Evolutionary conservation across 1,140 invertebrate genomes (phyloP).

Genomic region (Ganaspis sp.): DNA sequence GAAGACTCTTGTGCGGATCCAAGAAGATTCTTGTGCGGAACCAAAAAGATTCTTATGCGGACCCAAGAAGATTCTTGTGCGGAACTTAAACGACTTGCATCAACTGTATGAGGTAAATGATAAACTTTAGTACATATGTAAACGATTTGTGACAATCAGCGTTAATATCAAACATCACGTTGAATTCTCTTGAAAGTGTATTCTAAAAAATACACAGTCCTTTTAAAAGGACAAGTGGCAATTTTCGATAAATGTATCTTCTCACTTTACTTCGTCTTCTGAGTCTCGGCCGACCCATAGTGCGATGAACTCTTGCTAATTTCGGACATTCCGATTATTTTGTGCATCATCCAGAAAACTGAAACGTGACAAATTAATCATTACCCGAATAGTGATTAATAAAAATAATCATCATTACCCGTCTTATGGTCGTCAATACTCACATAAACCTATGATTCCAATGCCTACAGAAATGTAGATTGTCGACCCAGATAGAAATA

Average conservation of each 20-base stretch:
- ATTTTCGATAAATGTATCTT: slow-evolving; percentile 32
- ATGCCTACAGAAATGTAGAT: slow-evolving; percentile 83
- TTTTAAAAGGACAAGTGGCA: neutral
- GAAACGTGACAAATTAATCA: slow-evolving; percentile 69
- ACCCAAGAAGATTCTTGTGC: no score
- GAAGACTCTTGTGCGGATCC: no score
- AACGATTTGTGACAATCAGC: slow-evolving; percentile 42
- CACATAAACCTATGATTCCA: slow-evolving; percentile 83
- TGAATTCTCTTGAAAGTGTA: neutral
- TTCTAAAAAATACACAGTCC: neutral
- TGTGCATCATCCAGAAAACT: slow-evolving; percentile 87
- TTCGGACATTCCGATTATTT: slow-evolving; percentile 89
- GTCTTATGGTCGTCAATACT: no score
- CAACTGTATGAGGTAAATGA: neutral
- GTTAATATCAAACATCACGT: slow-evolving; percentile 20
- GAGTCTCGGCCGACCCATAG: slow-evolving; percentile 79
- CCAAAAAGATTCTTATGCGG: no score
- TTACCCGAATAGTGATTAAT: neutral
- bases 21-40: no score
- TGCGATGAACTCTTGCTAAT: slow-evolving; percentile 87
- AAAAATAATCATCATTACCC: no score
- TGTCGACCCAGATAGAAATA: slow-evolving; percentile 84
- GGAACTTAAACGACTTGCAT: neutral
- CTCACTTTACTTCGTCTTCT: slow-evolving; percentile 59
- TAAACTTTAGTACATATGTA: slow-evolving; percentile 4